Conservation (phyloP, 2,888 invertebrate species). For the Seladonia tumulorum region DNA sequence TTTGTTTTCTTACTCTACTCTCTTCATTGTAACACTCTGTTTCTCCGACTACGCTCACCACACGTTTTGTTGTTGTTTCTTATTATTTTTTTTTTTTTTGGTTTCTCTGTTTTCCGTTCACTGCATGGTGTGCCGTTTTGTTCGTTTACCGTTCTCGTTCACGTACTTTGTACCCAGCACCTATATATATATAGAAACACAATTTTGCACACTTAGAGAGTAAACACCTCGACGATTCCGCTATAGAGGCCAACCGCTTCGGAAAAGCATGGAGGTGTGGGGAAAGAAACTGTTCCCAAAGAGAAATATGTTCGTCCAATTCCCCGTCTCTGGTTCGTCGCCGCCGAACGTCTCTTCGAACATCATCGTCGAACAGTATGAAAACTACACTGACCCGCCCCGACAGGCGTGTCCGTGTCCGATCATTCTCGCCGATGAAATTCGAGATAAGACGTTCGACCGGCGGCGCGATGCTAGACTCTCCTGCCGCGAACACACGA, state of each 20-base stretch:
- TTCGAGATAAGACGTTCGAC: not conserved
- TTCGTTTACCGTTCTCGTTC: conserved; percentile 17
- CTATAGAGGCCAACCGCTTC: conserved; percentile 33
- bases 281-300: conserved; percentile 41
- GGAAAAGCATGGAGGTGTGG: conserved; percentile 64
- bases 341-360: not conserved
- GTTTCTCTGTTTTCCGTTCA: conserved; percentile 27
- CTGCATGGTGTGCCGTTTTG: conserved; percentile 70
- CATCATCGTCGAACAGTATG: not conserved
- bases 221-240: conserved; percentile 37
- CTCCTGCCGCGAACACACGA: not conserved
- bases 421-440: not conserved
- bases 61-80: too few relatives aligned
- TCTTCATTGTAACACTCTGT: conserved; percentile 5
- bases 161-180: conserved; percentile 58
- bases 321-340: conserved; percentile 18
- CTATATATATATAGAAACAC: conserved; percentile 62
- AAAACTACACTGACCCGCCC: not conserved
- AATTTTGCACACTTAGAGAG: conserved; percentile 60
- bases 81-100: conserved; percentile 21
- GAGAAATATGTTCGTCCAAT: not conserved
- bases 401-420: not conserved
- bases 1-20: conserved; percentile 23
- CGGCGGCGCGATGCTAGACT: not conserved
- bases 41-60: not conserved